A percentile compares a stretch with the other conserved stretches of the same genome.
Evolutionary conservation across 2,888 invertebrate species (phyloP).

Genomic region (Incurvaria masculella): DNA sequence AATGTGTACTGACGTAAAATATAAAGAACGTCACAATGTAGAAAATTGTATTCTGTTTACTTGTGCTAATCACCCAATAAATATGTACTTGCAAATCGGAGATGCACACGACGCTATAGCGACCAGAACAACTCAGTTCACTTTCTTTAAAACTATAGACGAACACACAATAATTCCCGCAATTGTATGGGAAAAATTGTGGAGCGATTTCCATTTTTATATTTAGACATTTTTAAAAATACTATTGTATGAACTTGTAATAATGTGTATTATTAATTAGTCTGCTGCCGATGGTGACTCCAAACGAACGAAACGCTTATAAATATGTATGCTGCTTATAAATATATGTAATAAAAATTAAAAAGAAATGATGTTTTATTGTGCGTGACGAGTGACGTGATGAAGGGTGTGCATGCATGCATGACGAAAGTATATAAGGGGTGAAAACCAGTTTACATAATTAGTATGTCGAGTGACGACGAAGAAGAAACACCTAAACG

Average conservation of each 20-base stretch:
- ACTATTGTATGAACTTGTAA: too few species aligned
- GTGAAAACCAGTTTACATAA: too few species aligned
- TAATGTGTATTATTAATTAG: too few species aligned
- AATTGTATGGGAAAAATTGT: slow-evolving; percentile 1
- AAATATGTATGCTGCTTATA: background rate
- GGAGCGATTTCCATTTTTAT: background rate
- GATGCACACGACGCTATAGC: slow-evolving; percentile 6
- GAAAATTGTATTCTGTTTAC: slow-evolving; percentile 11
- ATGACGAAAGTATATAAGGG: too few species aligned
- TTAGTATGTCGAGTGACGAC: too few species aligned
- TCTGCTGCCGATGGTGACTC: too few species aligned
- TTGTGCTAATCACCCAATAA: slow-evolving; percentile 8
- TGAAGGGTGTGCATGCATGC: too few species aligned
- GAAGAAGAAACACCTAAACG: too few species aligned
- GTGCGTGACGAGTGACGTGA: too few species aligned
- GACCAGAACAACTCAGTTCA: slow-evolving; percentile 6
- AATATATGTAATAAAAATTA: background rate
- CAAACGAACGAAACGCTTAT: too few species aligned
- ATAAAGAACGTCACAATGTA: slow-evolving; percentile 7
- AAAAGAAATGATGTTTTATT: background rate
- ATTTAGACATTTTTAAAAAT: background rate
- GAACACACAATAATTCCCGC: background rate
- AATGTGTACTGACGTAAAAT: slow-evolving; percentile 13
- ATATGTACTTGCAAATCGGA: slow-evolving; percentile 5
- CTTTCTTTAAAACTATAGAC: background rate